Base-by-base conservation (phyloP, 2,888 invertebrate genomes). In the Xestia c-nigrum region DNA sequence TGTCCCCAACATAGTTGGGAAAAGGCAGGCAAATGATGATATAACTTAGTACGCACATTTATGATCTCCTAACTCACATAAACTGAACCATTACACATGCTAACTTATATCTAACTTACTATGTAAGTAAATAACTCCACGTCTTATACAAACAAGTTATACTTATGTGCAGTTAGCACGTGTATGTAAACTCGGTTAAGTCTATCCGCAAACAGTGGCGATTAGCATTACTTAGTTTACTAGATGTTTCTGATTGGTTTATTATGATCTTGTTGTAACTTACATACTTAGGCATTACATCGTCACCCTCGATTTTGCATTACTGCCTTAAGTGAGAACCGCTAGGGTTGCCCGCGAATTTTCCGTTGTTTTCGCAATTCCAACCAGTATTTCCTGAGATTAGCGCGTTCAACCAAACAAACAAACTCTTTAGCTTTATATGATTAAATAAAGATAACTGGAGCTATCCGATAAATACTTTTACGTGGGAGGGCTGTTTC, bases 101-200 rank as follows among this genome's bases (percentile, higher is more conserved):
- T 31, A 84, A 71, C 67, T 71, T 64, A 14, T 43, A 79, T 40
- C 16, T 63, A 9, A 57, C 40, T 57, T 38, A 14, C 52, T 59
- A 19, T 71, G 63, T 64, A 19, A 74, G 63, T 64, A 66, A 84
- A 80, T 70, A 78, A 5, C 67, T 71, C 24, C 46, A 38, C 78
- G 52, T 64, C 19, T 50, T 55, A 38, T 47, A 46, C 38, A 14
- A 61, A 70, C 61, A 40, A 4, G 5, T 24, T 71, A 55, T 66
- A 57, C 14, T 14, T 68, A 71, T 52, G 31, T 43, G 12, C 21
- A n/a, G 21, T 61, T 81, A 31, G 12, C 81, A 74, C 85, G 83
- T 81, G 81, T 63, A 65, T 43, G 50, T 31, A 63, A 76, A 67
- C 5, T 47, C 24, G 24, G 76, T 52, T 24, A 12, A 76, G 70